Evolutionary conservation across 2,113 vertebrate genomes (phyloP).

Genomic region (Lamprotornis superbus): DNA sequence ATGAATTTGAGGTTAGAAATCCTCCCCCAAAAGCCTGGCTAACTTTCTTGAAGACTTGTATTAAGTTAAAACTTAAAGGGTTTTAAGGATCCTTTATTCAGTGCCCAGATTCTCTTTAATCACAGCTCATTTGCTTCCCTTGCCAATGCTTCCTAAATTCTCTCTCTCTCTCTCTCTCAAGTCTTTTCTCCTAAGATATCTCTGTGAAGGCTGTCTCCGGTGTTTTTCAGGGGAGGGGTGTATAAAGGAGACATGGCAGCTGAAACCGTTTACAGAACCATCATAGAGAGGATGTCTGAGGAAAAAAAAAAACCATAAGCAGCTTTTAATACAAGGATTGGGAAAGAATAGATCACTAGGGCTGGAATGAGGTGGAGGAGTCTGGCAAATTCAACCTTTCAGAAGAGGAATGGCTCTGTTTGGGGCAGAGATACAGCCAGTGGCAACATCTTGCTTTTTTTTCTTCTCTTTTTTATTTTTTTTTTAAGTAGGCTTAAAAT

Average conservation of each 20-base stretch:
- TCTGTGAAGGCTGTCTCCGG: background rate
- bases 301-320: background rate
- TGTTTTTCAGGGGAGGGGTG: background rate
- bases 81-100: background rate
- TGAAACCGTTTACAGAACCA: background rate
- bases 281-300: background rate
- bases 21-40: background rate
- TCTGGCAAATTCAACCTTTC: background rate
- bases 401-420: background rate
- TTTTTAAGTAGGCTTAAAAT: background rate
- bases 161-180: background rate
- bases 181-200: background rate
- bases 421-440: constrained; percentile 7
- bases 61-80: background rate
- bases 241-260: background rate
- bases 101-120: constrained; percentile 1
- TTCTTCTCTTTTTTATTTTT: background rate
- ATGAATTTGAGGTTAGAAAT: constrained; percentile 34
- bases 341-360: background rate
- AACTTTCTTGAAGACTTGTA: background rate
- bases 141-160: background rate
- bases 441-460: constrained; percentile 21
- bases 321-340: background rate
- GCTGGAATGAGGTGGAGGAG: background rate
- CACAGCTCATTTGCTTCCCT: background rate